These are phyloP conservation scores for Heliconius ismenius DNA, from an alignment of 2,888 invertebrate genomes.

Conservation along the genomic window DNA sequence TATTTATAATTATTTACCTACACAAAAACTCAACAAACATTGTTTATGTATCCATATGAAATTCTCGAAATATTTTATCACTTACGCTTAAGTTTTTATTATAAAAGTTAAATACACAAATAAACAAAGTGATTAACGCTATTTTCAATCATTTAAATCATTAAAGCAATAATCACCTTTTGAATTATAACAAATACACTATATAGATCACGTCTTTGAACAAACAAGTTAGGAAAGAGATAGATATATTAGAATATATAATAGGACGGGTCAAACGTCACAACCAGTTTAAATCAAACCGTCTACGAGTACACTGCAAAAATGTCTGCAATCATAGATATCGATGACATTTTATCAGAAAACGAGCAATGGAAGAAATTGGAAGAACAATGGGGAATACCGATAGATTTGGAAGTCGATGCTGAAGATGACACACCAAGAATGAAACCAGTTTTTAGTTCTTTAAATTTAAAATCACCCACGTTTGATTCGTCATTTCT, in stretches of 20 bases:
- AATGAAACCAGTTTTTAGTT: conserved; percentile 60
- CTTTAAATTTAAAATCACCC: conserved; percentile 60
- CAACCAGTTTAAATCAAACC: conserved; percentile 33
- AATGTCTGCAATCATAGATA: conserved; percentile 59
- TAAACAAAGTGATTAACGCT: conserved; percentile 15
- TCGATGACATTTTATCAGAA: conserved; percentile 63
- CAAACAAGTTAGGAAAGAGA: conserved; percentile 10
- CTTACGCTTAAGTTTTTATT: neutral
- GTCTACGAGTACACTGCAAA: conserved; percentile 23
- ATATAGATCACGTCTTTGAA: neutral
- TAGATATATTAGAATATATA: conserved; percentile 23
- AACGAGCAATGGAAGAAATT: conserved; percentile 71
- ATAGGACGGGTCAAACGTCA: conserved; percentile 12
- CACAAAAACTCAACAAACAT: neutral
- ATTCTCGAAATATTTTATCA: neutral
- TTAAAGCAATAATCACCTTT: neutral
- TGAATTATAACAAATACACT: conserved; percentile 1
- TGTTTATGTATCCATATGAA: neutral
- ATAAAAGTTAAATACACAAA: neutral
- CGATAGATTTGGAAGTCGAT: conserved; percentile 70
- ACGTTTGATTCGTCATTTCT: conserved; percentile 73
- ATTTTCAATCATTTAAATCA: neutral
- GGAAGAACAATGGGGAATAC: conserved; percentile 69
- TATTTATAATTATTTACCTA: too few relatives aligned
- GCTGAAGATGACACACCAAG: conserved; percentile 52